Evolutionary conservation across 2,797 vertebrate species (phyloP).

Genomic region (Phoeniculus purpureus): DNA sequence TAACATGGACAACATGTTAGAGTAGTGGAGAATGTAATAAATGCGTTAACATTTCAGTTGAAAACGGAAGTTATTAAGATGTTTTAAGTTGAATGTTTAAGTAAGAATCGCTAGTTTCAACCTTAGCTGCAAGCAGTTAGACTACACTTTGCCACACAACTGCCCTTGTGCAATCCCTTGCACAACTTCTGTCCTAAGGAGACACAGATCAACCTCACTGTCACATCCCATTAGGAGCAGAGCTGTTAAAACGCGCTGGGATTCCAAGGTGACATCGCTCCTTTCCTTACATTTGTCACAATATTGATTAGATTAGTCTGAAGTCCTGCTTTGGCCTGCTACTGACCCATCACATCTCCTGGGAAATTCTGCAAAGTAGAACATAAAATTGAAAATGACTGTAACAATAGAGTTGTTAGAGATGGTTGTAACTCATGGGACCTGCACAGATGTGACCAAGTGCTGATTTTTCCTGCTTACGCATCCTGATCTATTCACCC

Average conservation of each 20-base stretch:
- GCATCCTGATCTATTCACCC: conserved; percentile 2
- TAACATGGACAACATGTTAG: accelerated
- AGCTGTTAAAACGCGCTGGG: conserved; percentile 32
- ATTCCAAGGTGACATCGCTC: conserved; percentile 41
- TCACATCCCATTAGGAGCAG: conserved; percentile 49
- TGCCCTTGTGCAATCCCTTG: not conserved
- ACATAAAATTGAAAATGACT: conserved; percentile 6
- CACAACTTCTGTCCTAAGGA: not conserved
- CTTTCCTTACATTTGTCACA: conserved; percentile 47
- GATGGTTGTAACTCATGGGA: not conserved
- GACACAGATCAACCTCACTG: conserved; percentile 4
- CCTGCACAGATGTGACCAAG: not conserved
- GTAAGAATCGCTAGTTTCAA: not conserved
- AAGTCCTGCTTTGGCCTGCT: conserved; percentile 30
- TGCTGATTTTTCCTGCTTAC: conserved; percentile 6
- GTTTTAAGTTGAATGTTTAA: not conserved
- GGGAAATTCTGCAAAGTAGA: conserved; percentile 51
- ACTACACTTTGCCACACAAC: not conserved
- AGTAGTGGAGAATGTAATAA: not conserved
- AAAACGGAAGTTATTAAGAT: not conserved
- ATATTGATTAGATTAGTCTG: conserved; percentile 58
- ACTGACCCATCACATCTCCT: conserved; percentile 34
- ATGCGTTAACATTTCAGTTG: not conserved
- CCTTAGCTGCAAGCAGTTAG: not conserved
- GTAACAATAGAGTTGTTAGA: conserved; percentile 14